Conservation (phyloP, 1,140 invertebrate genomes). For the Solenopsis invicta region DNA sequence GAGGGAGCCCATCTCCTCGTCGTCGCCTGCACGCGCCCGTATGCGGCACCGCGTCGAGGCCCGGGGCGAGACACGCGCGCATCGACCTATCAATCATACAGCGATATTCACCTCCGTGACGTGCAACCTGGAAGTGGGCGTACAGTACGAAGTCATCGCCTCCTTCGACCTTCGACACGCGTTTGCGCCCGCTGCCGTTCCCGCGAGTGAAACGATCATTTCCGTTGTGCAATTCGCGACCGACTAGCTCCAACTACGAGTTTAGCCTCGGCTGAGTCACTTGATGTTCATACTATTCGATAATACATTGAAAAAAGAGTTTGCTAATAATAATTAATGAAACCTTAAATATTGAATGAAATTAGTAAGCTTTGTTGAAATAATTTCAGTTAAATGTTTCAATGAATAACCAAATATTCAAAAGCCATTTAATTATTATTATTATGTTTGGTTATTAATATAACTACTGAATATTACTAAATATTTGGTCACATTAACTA, state of each 20-base stretch:
- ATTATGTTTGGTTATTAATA: too few species aligned
- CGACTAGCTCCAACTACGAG: not conserved
- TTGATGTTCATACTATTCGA: not conserved
- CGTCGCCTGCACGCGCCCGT: constrained; percentile 62
- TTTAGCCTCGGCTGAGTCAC: not conserved
- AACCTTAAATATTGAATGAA: too few species aligned
- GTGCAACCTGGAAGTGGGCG: constrained; percentile 26
- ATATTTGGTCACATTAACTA: too few species aligned
- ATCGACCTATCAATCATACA: constrained; percentile 69
- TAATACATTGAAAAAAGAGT: not conserved
- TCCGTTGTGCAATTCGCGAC: not conserved
- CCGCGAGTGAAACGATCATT: not conserved
- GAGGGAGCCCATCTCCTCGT: constrained; percentile 8
- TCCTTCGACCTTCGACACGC: constrained; percentile 51
- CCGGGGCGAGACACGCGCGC: constrained; percentile 65
- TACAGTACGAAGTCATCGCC: constrained; percentile 35
- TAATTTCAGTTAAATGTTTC: too few species aligned
- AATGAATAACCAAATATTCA: too few species aligned
- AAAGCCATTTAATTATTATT: too few species aligned
- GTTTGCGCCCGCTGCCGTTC: constrained; percentile 41
- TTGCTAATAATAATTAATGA: too few species aligned
- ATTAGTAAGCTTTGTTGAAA: too few species aligned
- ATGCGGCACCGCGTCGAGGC: not conserved
- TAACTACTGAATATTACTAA: too few species aligned
- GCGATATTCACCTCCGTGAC: constrained; percentile 49